These are phyloP conservation scores for Hylaeus anthracinus DNA, from an alignment of 1,140 invertebrate species.

Conservation along the genomic window DNA sequence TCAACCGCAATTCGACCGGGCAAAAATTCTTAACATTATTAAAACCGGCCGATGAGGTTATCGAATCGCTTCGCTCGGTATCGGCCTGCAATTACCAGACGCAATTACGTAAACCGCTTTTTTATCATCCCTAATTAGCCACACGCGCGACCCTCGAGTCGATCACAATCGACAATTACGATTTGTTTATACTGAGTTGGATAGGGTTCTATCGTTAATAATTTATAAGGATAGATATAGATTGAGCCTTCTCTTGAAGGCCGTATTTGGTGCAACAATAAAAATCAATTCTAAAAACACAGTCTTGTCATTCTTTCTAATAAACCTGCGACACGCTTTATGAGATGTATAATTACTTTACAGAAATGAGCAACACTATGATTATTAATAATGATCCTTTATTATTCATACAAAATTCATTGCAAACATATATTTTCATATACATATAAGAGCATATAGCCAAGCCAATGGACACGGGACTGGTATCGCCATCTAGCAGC, in stretches of 20 bases:
- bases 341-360: too few species aligned
- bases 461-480: too few species aligned
- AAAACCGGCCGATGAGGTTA: conserved; percentile 49
- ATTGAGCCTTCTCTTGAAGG: neutral
- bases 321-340: too few species aligned
- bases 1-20: conserved; percentile 51
- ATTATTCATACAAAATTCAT: too few species aligned
- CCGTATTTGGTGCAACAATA: too few species aligned
- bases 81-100: conserved; percentile 7
- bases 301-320: too few species aligned
- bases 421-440: too few species aligned
- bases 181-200: neutral
- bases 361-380: too few species aligned
- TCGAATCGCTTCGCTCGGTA: conserved; percentile 24
- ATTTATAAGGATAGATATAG: neutral
- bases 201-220: neutral
- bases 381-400: too few species aligned
- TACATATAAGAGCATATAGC: too few species aligned
- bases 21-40: conserved; percentile 58
- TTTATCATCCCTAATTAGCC: conserved; percentile 44
- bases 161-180: conserved; percentile 17
- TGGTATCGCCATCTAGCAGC: too few species aligned
- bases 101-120: conserved; percentile 38
- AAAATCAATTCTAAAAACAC: too few species aligned
- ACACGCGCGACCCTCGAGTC: neutral